These are phyloP conservation scores for Plusia festucae DNA, from an alignment of 2,888 invertebrate genomes.

Conservation along the genomic window DNA sequence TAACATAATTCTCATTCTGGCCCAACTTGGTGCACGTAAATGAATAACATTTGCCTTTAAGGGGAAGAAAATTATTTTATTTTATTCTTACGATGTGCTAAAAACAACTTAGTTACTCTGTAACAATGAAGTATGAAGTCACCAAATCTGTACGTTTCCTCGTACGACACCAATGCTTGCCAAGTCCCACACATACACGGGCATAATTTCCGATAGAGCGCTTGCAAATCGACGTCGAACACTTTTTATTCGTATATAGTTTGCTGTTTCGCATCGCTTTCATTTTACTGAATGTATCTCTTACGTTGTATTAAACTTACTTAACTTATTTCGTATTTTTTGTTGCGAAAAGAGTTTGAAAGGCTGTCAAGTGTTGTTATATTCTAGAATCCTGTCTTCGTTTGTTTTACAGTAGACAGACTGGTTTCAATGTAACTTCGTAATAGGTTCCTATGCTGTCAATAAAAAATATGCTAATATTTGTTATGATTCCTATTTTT, in stretches of 20 bases:
- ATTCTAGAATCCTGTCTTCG: not conserved
- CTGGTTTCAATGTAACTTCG: no score
- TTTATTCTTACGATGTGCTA: no score
- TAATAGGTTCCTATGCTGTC: no score
- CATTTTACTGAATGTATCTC: slow-evolving; percentile 56
- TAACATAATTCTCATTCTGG: no score
- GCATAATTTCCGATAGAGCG: slow-evolving; percentile 74
- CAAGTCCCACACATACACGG: slow-evolving; percentile 65
- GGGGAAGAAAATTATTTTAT: no score
- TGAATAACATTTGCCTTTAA: no score
- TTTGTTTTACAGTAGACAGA: no score
- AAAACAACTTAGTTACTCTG: slow-evolving; percentile 23
- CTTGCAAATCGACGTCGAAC: slow-evolving; percentile 69
- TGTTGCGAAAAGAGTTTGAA: not conserved
- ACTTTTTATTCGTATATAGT: slow-evolving; percentile 67
- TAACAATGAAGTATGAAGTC: slow-evolving; percentile 26
- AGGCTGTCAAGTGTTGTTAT: not conserved
- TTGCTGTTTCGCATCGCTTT: slow-evolving; percentile 62
- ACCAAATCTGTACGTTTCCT: slow-evolving; percentile 30
- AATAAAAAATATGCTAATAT: no score
- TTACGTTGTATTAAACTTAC: slow-evolving; percentile 32
- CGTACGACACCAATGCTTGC: slow-evolving; percentile 55
- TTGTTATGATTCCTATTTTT: no score
- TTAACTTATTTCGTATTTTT: slow-evolving; percentile 5
- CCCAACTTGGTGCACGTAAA: no score